These are phyloP conservation scores for Halyomorpha halys DNA, from an alignment of 1,140 invertebrate genomes.

Conservation along the genomic window DNA sequence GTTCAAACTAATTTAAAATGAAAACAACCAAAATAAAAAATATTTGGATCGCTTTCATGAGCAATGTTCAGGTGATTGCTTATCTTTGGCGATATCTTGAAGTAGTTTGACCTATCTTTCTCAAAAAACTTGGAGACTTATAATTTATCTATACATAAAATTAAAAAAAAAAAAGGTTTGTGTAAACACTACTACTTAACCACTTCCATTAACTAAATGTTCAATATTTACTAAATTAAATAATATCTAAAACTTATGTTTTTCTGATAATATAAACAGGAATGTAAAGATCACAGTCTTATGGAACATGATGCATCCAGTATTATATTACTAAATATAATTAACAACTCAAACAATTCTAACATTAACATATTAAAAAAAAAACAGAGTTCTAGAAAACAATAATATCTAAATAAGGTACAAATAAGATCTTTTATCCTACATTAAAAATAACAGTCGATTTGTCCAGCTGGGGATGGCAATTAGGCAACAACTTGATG, in stretches of 20 bases:
- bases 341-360: conserved; percentile 5
- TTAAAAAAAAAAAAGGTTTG: too few species aligned
- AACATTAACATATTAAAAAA: background rate
- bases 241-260: background rate
- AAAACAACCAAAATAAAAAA: conserved; percentile 8
- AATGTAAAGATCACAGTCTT: conserved; percentile 14
- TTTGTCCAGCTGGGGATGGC: too few species aligned
- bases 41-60: conserved; percentile 7
- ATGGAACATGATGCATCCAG: conserved; percentile 8
- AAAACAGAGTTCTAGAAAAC: background rate
- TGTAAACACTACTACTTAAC: too few species aligned
- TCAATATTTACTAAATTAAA: background rate
- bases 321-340: background rate
- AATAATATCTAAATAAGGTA: conserved; percentile 16
- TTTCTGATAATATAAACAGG: background rate
- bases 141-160: too few species aligned
- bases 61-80: conserved; percentile 16
- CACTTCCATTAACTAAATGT: too few species aligned
- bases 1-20: background rate
- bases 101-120: background rate
- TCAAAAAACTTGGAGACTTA: too few species aligned
- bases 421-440: conserved; percentile 11
- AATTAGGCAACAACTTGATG: conserved; percentile 7
- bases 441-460: conserved; percentile 8
- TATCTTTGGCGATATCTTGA: background rate